A percentile compares a stretch with the other conserved stretches of the same genome.
Conservation (phyloP, 1,140 invertebrate genomes). For the Heliconius melpomene region DNA sequence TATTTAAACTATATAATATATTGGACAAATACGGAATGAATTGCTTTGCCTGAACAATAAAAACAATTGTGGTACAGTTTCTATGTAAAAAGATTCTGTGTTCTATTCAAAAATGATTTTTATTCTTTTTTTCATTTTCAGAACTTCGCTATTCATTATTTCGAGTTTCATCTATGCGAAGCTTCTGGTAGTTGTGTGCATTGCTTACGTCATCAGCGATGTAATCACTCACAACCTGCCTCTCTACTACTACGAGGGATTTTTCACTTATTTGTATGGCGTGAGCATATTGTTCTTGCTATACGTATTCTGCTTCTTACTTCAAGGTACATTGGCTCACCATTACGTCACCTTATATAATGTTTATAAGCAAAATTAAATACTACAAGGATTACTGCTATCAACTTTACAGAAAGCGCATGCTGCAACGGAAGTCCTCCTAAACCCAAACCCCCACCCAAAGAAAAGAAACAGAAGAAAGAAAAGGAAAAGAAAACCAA, state of each 20-base stretch:
- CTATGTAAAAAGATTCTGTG: background rate
- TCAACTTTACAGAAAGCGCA: constrained; percentile 84
- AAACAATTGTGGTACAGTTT: constrained; percentile 6
- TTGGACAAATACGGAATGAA: background rate
- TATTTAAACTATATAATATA: background rate
- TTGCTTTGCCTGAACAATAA: background rate
- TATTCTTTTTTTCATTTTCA: constrained; percentile 76
- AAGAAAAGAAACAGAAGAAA: constrained; percentile 88
- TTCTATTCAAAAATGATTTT: constrained; percentile 13
- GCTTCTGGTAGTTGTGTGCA: constrained; percentile 93
- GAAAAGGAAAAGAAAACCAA: constrained; percentile 87
- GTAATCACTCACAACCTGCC: constrained; percentile 95
- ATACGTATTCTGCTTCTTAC: constrained; percentile 97
- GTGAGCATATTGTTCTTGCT: constrained; percentile 96
- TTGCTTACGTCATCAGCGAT: constrained; percentile 95
- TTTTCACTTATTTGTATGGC: constrained; percentile 98
- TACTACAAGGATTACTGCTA: background rate
- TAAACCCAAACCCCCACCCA: constrained; percentile 85
- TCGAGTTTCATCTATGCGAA: constrained; percentile 97
- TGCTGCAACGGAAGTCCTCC: constrained; percentile 88
- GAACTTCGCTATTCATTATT: constrained; percentile 96
- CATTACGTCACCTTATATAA: background rate
- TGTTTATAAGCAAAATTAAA: background rate
- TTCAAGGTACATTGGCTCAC: constrained; percentile 83
- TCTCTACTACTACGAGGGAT: constrained; percentile 95